These are phyloP conservation scores for Epinephelus cyanopodus DNA, from an alignment of 2,113 vertebrate species.

Conservation along the genomic window DNA sequence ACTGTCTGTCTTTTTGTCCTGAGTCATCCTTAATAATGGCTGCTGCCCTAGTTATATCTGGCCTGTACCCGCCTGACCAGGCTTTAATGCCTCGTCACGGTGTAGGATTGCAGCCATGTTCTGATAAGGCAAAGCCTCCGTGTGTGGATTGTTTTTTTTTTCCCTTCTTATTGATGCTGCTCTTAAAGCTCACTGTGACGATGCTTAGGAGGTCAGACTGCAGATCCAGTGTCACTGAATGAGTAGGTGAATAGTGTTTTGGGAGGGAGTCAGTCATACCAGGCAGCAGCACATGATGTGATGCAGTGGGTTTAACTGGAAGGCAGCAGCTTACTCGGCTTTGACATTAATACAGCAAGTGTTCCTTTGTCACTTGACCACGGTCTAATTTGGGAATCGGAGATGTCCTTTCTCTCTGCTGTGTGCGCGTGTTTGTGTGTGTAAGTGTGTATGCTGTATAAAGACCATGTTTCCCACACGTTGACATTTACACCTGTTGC, in stretches of 20 bases:
- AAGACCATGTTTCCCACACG: slow-evolving; percentile 41
- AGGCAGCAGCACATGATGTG: slow-evolving; percentile 71
- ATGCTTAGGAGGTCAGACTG: slow-evolving; percentile 78
- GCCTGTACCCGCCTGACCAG: slow-evolving; percentile 25
- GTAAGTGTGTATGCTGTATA: slow-evolving; percentile 6
- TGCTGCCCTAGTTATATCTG: slow-evolving; percentile 39
- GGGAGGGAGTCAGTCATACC: slow-evolving; percentile 50
- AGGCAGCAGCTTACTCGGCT: slow-evolving; percentile 61
- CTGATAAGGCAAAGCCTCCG: slow-evolving; percentile 33
- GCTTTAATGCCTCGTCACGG: slow-evolving; percentile 44
- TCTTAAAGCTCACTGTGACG: slow-evolving; percentile 47
- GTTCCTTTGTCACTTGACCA: slow-evolving; percentile 84
- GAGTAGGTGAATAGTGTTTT: slow-evolving; percentile 35
- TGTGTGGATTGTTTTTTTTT: slow-evolving; percentile 11
- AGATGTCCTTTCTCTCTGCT: slow-evolving; percentile 67
- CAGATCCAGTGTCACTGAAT: slow-evolving; percentile 73
- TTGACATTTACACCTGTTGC: slow-evolving; percentile 57
- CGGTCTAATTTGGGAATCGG: slow-evolving; percentile 77
- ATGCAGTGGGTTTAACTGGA: slow-evolving; percentile 57
- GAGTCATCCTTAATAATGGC: slow-evolving; percentile 54
- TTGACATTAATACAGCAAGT: slow-evolving; percentile 69
- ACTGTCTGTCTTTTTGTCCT: slow-evolving; percentile 25
- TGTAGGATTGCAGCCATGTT: slow-evolving; percentile 58
- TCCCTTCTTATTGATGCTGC: slow-evolving; percentile 38
- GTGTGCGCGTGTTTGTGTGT: slow-evolving; percentile 32